Evolutionary conservation across 1,140 invertebrate genomes (phyloP), one percentile per base, ranked within the genome.

Genomic region (Ptiloglossa arizonensis): DNA sequence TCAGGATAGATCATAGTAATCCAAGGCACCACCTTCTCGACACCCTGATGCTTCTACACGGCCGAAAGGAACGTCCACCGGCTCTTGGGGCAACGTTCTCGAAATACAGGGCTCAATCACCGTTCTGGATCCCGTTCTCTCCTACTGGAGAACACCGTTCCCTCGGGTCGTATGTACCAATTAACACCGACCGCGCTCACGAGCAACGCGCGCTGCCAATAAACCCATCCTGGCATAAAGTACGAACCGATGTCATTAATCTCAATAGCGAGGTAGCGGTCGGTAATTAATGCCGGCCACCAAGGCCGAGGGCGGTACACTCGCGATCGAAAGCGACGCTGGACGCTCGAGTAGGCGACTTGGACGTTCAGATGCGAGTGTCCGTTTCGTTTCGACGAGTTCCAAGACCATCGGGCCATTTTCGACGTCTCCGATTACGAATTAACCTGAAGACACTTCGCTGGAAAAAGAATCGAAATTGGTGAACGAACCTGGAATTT

Each of bases 221-320:
- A 85, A 79, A 81, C 67, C 73, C 82, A 84, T 84, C 79, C 79
- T 81, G 70, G 22, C 70, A 75, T 81, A 85, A 85, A 85, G 81
- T 70, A 81, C 82, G 67, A 70, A 74, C 72, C 79, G 54, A 85
- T 85, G 83, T 81, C 74, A 85, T 85, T 85, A 85, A 85, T 85
- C 82, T 85, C 82, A 85, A 85, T 85, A 79, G 41, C 46, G 80
- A 67, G 79, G 71, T 74, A 67, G 79, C 59, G 82, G 54, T 22
- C 38, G 44, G 79, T 85, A 85, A 85, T 85, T 85, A 85, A 85
- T 70, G 74, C 63, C 44, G 79, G 56, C 81, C 71, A 70, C 75
- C 81, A 80, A 83, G 81, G 62, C 67, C 81, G 67, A 70, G 64
- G 41, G 64, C 35, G 59, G 63, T 79, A 82, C 74, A 79, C 24